Evolutionary conservation across 1,140 invertebrate genomes (phyloP).

Genomic region (Cephus cinctus): DNA sequence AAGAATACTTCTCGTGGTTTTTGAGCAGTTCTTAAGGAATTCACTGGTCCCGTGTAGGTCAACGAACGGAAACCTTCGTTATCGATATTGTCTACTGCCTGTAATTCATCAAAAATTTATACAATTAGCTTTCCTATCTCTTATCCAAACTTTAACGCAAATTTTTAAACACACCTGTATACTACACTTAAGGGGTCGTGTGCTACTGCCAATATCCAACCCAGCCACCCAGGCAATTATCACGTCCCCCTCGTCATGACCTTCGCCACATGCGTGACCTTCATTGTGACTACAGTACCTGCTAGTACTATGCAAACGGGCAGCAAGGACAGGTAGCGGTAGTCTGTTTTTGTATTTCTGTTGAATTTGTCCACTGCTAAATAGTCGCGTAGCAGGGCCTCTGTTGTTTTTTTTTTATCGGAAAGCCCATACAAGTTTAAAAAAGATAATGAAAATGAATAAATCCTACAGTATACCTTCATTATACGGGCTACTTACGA

Average conservation of each 20-base stretch:
- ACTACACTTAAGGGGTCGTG: conserved; percentile 37
- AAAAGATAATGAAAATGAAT: conserved; percentile 7
- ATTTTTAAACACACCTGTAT: conserved; percentile 38
- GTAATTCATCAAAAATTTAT: conserved; percentile 11
- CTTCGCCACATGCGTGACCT: conserved; percentile 18
- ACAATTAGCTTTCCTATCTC: not conserved
- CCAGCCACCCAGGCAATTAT: conserved; percentile 50
- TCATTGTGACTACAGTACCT: conserved; percentile 16
- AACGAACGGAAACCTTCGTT: conserved; percentile 40
- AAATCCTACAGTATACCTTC: not conserved
- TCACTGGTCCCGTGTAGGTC: conserved; percentile 47
- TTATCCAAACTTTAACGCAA: not conserved
- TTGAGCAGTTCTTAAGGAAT: conserved; percentile 41
- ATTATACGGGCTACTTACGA: conserved; percentile 34
- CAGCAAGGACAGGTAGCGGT: conserved; percentile 43
- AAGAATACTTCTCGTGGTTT: conserved; percentile 40
- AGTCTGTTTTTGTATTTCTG: conserved; percentile 45
- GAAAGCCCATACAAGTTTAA: not conserved
- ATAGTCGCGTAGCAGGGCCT: conserved; percentile 38
- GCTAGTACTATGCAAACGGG: conserved; percentile 34
- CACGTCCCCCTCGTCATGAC: conserved; percentile 29
- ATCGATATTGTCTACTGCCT: conserved; percentile 44
- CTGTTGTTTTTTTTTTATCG: conserved; percentile 17
- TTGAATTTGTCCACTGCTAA: conserved; percentile 45
- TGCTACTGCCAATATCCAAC: conserved; percentile 37